Evolutionary conservation across 2,113 vertebrate genomes (phyloP), one percentile per base, ranked within the genome.

Genomic region (Gulo gulo): DNA sequence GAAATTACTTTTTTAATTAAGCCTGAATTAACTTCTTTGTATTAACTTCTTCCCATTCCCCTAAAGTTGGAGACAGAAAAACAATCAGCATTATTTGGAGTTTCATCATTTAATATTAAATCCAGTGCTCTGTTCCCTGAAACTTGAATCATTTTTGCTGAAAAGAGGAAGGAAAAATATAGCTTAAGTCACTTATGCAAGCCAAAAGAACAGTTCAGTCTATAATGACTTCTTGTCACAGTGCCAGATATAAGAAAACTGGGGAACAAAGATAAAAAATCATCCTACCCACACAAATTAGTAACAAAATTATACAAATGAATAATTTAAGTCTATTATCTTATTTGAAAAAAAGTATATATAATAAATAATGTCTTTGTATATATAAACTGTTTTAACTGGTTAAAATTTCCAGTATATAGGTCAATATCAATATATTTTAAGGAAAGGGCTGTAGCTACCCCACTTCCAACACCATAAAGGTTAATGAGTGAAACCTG

Each of bases 1-100:
- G 50, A 80, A 94, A 57, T n/a, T 71, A 61, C 26, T 93, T 93
- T 93, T 73, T 81, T 76, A 87, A 88, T 84, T 91, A 93, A 95
- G 73, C 2, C 29, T 91, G n/a, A 24, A 79, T 79, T 24, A 90
- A 94, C n/a, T 76, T 80, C 12, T 78, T 50, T 55, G 11, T 23
- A 29, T 50, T 78, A 86, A 59, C 7, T 84, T 63, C 65, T 50
- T 20, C 57, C 15, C 50, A 94, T 39, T 83, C 80, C 93, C 67
- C 57, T 94, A 81, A 78, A 73, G 14, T 18, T 85, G 18, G 21
- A 95, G 80, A n/a, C 34, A 93, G 61, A 47, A 88, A 95, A 95
- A 83, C 20, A 89, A 92, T 92, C n/a, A 74, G 9, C 42, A 74
- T 94, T 80, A 65, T 31, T 81, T 93, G 36, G 67, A 65, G 26